A percentile compares a stretch with the other conserved stretches of the same genome.
These are phyloP conservation scores for Drosophila kokeensis DNA, from an alignment of 2,888 invertebrate genomes.

Conservation along the genomic window DNA sequence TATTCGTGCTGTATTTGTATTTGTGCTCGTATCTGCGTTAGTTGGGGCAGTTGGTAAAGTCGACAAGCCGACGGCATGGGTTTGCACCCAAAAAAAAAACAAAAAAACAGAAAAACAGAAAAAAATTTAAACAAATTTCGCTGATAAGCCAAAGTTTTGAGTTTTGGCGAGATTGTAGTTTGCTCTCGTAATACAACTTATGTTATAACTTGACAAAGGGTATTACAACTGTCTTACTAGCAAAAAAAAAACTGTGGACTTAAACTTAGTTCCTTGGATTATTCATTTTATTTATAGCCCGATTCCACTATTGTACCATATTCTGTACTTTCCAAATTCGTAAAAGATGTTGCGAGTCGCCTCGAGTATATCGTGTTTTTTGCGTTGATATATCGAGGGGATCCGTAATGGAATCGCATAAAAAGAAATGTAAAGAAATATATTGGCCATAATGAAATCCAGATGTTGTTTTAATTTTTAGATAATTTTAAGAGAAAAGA, in stretches of 20 bases:
- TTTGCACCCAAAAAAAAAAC: slow-evolving; percentile 49
- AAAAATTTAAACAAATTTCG: slow-evolving; percentile 5
- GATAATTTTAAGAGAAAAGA: background rate
- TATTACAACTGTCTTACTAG: background rate
- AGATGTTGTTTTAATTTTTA: fast-evolving
- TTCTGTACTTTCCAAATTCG: background rate
- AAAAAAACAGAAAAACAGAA: slow-evolving; percentile 9
- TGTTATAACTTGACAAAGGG: background rate
- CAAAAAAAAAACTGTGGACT: background rate
- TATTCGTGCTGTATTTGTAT: slow-evolving; percentile 6
- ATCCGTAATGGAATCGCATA: background rate
- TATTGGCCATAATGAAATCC: background rate
- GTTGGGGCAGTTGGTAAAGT: slow-evolving; percentile 40
- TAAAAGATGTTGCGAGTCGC: background rate
- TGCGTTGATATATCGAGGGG: background rate
- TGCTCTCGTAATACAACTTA: background rate
- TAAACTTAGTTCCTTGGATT: background rate
- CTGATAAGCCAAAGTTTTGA: slow-evolving; percentile 47
- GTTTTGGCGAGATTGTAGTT: slow-evolving; percentile 8
- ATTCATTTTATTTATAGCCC: background rate
- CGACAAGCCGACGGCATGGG: slow-evolving; percentile 40
- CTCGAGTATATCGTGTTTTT: background rate
- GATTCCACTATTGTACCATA: background rate
- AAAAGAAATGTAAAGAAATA: background rate
- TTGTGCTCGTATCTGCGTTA: slow-evolving; percentile 2